phyloP scores from a whole-genome alignment of 2,113 vertebrate genomes.

The Macquaria ambigua region DNA sequence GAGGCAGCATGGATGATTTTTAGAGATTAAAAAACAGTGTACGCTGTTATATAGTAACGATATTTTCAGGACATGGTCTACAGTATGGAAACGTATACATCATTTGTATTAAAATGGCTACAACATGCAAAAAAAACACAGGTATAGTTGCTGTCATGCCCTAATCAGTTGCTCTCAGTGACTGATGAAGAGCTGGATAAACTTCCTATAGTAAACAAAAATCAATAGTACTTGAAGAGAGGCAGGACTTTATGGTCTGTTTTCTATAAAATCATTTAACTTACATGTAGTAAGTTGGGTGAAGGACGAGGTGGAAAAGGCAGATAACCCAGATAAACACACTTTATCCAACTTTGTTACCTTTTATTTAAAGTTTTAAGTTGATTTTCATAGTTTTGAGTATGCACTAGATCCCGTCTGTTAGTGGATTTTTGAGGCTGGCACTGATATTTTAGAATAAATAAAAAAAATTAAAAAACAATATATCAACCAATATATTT shows the following conservation, averaged over 20 bases:
- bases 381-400: neutral
- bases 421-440: neutral
- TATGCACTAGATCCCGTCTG: neutral
- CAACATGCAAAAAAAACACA: neutral
- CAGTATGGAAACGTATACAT: neutral
- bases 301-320: neutral
- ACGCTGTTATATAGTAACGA: neutral
- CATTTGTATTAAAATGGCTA: neutral
- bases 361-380: too few species aligned
- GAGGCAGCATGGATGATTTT: neutral
- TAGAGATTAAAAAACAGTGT: neutral
- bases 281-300: neutral
- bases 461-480: too few species aligned
- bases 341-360: neutral
- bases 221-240: neutral
- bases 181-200: neutral
- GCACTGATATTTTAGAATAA: neutral
- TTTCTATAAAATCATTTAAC: neutral
- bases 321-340: neutral
- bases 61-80: neutral
- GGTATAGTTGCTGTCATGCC: neutral
- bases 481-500: too few species aligned
- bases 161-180: neutral
- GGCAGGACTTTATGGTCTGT: neutral
- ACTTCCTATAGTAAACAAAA: constrained; percentile 7